A percentile compares a stretch with the other conserved stretches of the same genome.
phyloP scores from a whole-genome alignment of 1,140 invertebrate genomes.

The Nasonia vitripennis region DNA sequence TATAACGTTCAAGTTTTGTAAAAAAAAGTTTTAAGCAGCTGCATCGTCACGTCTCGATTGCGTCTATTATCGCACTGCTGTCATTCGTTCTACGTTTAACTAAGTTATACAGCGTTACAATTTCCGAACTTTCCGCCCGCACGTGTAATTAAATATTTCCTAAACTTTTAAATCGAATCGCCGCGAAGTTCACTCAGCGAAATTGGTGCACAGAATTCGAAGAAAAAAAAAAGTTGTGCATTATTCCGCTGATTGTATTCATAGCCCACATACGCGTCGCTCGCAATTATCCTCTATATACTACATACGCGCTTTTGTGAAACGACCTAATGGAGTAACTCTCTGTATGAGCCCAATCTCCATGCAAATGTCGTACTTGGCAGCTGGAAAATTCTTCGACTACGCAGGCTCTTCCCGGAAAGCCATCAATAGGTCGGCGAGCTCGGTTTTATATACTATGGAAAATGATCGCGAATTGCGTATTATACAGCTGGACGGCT shows the following conservation, averaged over 20 bases:
- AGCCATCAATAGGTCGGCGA: neutral
- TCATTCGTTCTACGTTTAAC: neutral
- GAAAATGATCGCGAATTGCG: neutral
- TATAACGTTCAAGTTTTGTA: neutral
- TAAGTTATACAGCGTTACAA: neutral
- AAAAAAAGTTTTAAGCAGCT: neutral
- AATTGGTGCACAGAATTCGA: too few relatives aligned
- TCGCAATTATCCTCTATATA: neutral
- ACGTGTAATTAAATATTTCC: neutral
- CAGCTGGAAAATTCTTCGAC: neutral
- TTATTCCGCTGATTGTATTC: neutral
- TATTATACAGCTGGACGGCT: neutral
- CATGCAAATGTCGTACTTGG: slow-evolving; percentile 13
- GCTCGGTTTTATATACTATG: neutral
- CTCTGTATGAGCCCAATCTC: slow-evolving; percentile 5
- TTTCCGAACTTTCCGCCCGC: neutral
- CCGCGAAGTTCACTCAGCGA: too few relatives aligned
- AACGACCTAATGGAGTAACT: neutral
- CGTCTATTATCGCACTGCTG: too few relatives aligned
- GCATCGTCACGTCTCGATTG: too few relatives aligned
- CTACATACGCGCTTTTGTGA: neutral
- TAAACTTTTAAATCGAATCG: too few relatives aligned
- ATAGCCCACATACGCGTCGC: neutral
- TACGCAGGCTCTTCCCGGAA: neutral
- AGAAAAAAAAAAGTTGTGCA: too few relatives aligned